These are phyloP conservation scores for Pyrochroa serraticornis DNA, from an alignment of 2,888 invertebrate genomes.

Conservation along the genomic window DNA sequence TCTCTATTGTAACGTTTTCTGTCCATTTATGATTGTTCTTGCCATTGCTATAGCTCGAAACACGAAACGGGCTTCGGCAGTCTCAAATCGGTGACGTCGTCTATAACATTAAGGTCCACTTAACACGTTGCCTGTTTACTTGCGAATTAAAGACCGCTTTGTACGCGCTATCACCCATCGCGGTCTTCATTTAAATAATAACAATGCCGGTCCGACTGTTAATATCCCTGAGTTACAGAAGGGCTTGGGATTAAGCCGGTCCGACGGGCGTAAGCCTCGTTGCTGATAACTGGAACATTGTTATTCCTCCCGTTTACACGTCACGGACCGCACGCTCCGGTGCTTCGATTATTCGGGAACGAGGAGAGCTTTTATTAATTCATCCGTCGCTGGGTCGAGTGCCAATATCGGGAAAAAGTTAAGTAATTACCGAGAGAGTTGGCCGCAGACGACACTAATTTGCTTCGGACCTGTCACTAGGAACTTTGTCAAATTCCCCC, in stretches of 20 bases:
- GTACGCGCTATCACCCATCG: not conserved
- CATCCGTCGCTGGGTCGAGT: not conserved
- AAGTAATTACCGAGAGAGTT: too few species aligned
- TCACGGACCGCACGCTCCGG: conserved; percentile 8
- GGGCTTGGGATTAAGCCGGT: not conserved
- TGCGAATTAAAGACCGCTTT: too few species aligned
- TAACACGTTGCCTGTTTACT: not conserved
- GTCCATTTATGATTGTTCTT: too few species aligned
- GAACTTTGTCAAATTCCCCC: too few species aligned
- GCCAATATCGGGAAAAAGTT: too few species aligned
- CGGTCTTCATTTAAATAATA: conserved; percentile 16
- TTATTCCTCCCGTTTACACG: conserved; percentile 3
- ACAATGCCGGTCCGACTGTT: conserved; percentile 8
- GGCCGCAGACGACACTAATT: too few species aligned
- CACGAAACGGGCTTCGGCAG: too few species aligned
- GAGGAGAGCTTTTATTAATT: conserved; percentile 3
- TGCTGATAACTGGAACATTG: conserved; percentile 19
- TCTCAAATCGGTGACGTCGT: too few species aligned
- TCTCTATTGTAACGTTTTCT: too few species aligned
- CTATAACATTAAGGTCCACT: too few species aligned
- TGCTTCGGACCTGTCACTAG: too few species aligned
- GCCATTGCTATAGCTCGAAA: too few species aligned
- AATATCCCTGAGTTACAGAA: conserved; percentile 5
- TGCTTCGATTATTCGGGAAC: not conserved
- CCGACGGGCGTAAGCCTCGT: conserved; percentile 17